Conservation (phyloP, 92 coral and sea anemone species). For the Virgularia gustaviana region DNA sequence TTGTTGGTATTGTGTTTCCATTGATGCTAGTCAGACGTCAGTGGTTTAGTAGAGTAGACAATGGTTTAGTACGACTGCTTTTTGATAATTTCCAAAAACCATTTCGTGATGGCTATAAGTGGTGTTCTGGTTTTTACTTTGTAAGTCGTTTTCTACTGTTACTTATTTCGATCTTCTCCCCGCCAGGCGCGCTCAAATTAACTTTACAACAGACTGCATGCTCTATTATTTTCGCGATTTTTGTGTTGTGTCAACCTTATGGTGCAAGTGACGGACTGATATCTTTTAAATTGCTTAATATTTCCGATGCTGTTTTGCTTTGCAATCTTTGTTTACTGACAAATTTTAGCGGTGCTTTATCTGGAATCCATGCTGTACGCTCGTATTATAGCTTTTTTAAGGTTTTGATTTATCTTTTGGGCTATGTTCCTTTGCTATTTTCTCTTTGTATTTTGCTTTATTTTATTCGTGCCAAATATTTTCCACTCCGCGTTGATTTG, state of each 20-base stretch:
- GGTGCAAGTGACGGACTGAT: constrained; percentile 31
- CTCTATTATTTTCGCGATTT: constrained; percentile 54
- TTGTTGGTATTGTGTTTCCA: constrained; percentile 77
- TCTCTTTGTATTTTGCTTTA: constrained; percentile 15
- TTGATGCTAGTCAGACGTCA: constrained; percentile 73
- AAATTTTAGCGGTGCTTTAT: constrained; percentile 49
- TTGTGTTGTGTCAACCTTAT: constrained; percentile 73
- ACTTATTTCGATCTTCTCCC: constrained; percentile 56
- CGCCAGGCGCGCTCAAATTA: constrained; percentile 63
- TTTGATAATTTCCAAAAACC: constrained; percentile 78
- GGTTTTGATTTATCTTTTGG: neutral
- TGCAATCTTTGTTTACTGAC: constrained; percentile 65
- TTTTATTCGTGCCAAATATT: neutral
- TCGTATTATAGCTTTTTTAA: neutral
- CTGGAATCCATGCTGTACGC: neutral
- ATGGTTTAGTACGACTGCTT: constrained; percentile 19
- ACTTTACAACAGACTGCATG: constrained; percentile 70
- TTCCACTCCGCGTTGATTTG: neutral
- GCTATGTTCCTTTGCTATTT: constrained; percentile 20
- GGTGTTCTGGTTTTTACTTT: constrained; percentile 95
- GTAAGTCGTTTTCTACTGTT: constrained; percentile 71
- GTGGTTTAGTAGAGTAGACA: constrained; percentile 16
- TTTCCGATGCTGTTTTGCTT: constrained; percentile 70
- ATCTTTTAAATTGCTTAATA: constrained; percentile 66
- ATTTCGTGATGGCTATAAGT: constrained; percentile 74